Base-by-base conservation (phyloP, 2,888 invertebrate species). In the Mesorhabditis spiculigera region DNA sequence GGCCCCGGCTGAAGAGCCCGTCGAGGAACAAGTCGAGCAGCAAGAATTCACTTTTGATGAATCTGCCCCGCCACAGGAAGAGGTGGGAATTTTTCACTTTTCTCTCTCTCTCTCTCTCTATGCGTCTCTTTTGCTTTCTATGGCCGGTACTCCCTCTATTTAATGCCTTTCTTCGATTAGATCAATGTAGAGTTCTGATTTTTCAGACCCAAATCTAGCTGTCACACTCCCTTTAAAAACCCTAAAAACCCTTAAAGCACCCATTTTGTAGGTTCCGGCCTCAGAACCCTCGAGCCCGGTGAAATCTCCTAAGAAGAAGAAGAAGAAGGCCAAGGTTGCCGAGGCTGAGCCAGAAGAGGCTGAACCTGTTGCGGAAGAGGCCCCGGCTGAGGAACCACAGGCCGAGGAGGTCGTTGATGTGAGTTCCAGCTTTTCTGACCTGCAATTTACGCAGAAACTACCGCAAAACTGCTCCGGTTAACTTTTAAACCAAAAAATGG, bases 291-390 rank as follows among this genome's bases (percentile, higher is more conserved):
- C 28, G 28, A n/a, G 44, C 43, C 63, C 44, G 10, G n/a, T 42
- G 13, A 16, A 13, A 66, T n/a, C 68, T n/a, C 68, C 68, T 3
- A 63, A 61, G 5, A 50, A 45, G 70, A 42, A n/a, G 13, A 63
- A 4, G 64, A 71, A 28, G 63, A 45, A 50, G 58, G 58, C 58
- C 58, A 50, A 50, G 58, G n/a, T 16, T 16, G 16, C 68, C 42
- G 73, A 67, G 8, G 70, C 68, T 62, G 74, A 75, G 65, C 62
- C 71, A 28, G 73, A 75, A 58, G 73, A 61, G 6, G 73, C 70
- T n/a, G 75, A 74, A 41, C 68, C 73, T 13, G 69, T 62, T 43
- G 70, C 62, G 10, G 71, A 68, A 58, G 67, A 66, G 6, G n/a
- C 43, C 16, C 65, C 63, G 6, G 63, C 63, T 28, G 63, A 63